Evolutionary conservation across 2,888 invertebrate species (phyloP), one percentile per base, ranked within the genome.

Genomic region (Rutpela maculata): DNA sequence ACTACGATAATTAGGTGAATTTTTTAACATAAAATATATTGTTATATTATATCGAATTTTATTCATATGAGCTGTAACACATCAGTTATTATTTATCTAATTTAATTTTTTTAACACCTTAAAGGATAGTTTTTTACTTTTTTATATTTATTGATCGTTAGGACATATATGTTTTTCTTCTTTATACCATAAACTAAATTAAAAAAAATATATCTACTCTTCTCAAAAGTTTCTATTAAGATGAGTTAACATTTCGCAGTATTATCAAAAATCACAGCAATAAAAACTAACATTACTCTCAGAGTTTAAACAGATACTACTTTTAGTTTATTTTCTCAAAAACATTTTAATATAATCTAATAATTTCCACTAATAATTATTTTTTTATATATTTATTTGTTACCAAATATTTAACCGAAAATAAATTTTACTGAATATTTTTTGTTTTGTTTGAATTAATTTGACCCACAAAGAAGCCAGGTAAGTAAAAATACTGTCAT

Each of bases 361-460:
- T 26, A 81, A 80, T 80, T 26, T 43, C 22, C 70, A 84, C 82
- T 82, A 83, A 81, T 81, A 69, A 81, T 79, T 81, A 78, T 77
- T 78, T 80, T 79, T 82, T 82, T 82, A 63, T 82, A 82, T 87
- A 86, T 87, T 86, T 87, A 87, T 88, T 85, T 87, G 88, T 88
- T 88, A 88, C 88, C 88, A 88, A 88, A 88, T 87, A 86, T 85
- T 83, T 82, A 85, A 81, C 80, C 80, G 60, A 59, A 80, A 77
- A 79, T 73, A 81, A 69, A 66, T 59, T 75, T 76, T 77, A 72
- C 69, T 75, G 70, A 74, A 19, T 56, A 55, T 35, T 57, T 75
- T 43, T 17, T n/a, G 57, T 75, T 67, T 69, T 60, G 50, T 69
- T 70, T 75, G n/a, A 62, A 57, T 38, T 60, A n/a, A 17, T n/a